These are phyloP conservation scores for Lagocephalus sceleratus DNA, from an alignment of 2,797 vertebrate genomes.

Conservation along the genomic window DNA sequence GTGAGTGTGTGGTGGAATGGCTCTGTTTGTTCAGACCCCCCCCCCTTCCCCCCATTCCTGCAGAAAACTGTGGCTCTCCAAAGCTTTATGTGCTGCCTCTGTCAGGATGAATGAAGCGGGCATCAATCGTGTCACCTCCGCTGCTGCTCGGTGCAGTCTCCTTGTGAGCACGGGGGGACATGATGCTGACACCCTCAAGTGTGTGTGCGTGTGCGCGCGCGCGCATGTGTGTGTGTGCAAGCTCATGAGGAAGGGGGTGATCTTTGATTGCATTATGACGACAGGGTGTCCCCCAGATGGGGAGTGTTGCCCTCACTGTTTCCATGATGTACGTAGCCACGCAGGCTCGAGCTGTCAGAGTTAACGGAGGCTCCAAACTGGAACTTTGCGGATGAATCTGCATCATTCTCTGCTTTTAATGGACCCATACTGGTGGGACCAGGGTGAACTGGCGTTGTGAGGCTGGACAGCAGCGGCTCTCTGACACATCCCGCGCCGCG, in stretches of 20 bases:
- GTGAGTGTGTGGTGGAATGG: conserved; percentile 71
- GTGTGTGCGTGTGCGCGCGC: conserved; percentile 3
- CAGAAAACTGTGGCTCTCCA: conserved; percentile 51
- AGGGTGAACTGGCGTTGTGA: background rate
- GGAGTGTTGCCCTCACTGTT: conserved; percentile 9
- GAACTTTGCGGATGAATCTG: conserved; percentile 42
- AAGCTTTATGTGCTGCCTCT: conserved; percentile 57
- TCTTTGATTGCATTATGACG: conserved; percentile 52
- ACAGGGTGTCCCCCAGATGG: conserved; percentile 42
- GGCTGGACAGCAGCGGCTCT: too few relatives aligned
- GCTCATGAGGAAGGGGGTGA: conserved; percentile 20
- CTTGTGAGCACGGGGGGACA: conserved; percentile 61
- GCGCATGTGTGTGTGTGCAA: conserved; percentile 28
- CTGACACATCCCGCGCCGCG: conserved; percentile 11
- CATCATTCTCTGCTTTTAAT: background rate
- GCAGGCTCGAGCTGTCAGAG: conserved; percentile 46
- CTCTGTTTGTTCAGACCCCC: conserved; percentile 55
- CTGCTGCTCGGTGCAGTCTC: conserved; percentile 62
- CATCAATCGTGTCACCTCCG: conserved; percentile 44
- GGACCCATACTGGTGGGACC: background rate
- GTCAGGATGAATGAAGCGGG: conserved; percentile 63
- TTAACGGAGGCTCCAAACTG: conserved; percentile 24
- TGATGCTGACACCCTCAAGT: conserved; percentile 52
- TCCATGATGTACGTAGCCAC: conserved; percentile 66
- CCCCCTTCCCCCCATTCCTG: conserved; percentile 59